These are phyloP conservation scores for Crossocerus cetratus DNA, from an alignment of 2,888 invertebrate genomes.

Conservation along the genomic window DNA sequence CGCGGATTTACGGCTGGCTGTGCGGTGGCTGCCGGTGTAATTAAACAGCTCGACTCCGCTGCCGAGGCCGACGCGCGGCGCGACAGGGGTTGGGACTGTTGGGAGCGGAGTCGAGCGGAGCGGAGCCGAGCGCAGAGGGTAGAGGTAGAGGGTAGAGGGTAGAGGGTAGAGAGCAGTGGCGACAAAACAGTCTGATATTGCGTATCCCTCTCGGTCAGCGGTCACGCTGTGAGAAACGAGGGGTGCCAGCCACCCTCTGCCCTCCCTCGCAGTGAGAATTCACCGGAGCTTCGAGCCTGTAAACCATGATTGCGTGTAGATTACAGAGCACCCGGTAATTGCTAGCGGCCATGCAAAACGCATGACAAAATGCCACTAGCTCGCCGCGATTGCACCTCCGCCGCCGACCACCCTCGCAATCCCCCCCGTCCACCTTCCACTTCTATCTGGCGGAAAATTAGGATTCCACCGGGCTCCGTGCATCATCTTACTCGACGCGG, in stretches of 20 bases:
- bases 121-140: no score
- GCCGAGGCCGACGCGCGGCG: not conserved
- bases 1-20: no score
- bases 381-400: not conserved
- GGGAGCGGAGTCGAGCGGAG: no score
- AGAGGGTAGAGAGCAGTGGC: conserved; percentile 11
- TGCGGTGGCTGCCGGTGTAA: no score
- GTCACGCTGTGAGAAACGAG: conserved; percentile 20
- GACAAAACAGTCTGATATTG: conserved; percentile 60
- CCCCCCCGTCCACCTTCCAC: not conserved
- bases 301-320: conserved; percentile 73
- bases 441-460: not conserved
- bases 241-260: conserved; percentile 18
- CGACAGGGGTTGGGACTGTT: no score
- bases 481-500: conserved; percentile 32
- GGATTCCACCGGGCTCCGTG: conserved; percentile 32
- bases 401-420: not conserved
- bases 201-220: conserved; percentile 52
- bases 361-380: conserved; percentile 60
- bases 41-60: no score
- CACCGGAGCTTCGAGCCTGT: conserved; percentile 60
- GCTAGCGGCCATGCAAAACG: conserved; percentile 68
- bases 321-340: conserved; percentile 74
- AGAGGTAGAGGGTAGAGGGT: no score
- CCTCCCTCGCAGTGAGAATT: conserved; percentile 56